phyloP scores from a whole-genome alignment of 1,140 invertebrate genomes.

The Micrasema longulum region DNA sequence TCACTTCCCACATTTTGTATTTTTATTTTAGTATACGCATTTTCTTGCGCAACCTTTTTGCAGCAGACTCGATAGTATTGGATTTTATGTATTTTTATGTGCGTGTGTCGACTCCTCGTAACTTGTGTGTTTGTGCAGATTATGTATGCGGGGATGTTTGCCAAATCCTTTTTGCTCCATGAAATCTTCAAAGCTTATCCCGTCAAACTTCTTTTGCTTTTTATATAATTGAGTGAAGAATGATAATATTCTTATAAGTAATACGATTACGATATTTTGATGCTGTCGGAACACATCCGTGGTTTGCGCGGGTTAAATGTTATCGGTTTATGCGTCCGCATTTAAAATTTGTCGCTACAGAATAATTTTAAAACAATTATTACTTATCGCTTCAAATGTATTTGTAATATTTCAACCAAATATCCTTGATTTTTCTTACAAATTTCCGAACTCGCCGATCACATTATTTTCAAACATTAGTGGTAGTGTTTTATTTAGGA shows the following conservation, averaged over 20 bases:
- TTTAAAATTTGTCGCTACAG: background rate
- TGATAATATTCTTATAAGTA: too few relatives aligned
- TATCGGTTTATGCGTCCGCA: background rate
- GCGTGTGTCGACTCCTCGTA: constrained; percentile 18
- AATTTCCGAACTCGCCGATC: too few relatives aligned
- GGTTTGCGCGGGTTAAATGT: background rate
- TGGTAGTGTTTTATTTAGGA: too few relatives aligned
- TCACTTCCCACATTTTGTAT: constrained; percentile 9
- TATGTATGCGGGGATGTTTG: background rate
- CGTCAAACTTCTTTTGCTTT: too few relatives aligned
- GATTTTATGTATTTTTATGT: background rate
- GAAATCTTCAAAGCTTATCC: too few relatives aligned
- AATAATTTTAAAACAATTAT: background rate
- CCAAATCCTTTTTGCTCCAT: background rate
- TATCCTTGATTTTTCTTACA: too few relatives aligned
- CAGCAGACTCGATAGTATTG: constrained; percentile 7
- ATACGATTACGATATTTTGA: too few relatives aligned
- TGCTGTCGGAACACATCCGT: background rate
- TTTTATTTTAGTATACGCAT: constrained; percentile 24
- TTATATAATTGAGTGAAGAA: too few relatives aligned
- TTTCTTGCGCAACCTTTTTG: constrained; percentile 24
- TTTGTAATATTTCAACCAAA: too few relatives aligned
- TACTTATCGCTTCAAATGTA: background rate
- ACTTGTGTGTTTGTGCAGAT: constrained; percentile 9
- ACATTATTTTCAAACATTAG: too few relatives aligned